phyloP scores from a whole-genome alignment of 2,797 vertebrate genomes.

The Hyperoplus immaculatus region DNA sequence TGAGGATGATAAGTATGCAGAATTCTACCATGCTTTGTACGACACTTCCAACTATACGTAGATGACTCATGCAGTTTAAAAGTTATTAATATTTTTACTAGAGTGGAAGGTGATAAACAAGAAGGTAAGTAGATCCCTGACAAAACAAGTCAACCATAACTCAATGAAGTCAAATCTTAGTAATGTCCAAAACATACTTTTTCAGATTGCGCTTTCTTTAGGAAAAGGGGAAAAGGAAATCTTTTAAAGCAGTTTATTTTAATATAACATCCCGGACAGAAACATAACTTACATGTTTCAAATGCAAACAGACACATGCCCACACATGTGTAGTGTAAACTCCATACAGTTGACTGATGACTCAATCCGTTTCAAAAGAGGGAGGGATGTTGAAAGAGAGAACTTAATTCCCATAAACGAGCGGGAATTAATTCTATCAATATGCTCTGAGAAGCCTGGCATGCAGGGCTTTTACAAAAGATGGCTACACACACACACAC shows the following conservation, averaged over 20 bases:
- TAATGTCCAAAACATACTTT: conserved; percentile 18
- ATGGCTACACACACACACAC: conserved; percentile 35
- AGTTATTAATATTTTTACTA: conserved; percentile 37
- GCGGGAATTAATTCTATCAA: conserved; percentile 68
- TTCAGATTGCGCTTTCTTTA: conserved; percentile 47
- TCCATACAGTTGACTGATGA: conserved; percentile 64
- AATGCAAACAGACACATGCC: conserved; percentile 59
- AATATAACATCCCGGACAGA: conserved; percentile 37
- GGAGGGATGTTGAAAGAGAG: conserved; percentile 44
- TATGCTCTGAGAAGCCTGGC: conserved; percentile 64
- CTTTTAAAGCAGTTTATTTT: conserved; percentile 13
- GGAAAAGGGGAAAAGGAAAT: conserved; percentile 7
- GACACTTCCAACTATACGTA: conserved; percentile 6
- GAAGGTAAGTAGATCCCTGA: conserved; percentile 42
- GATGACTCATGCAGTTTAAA: background rate
- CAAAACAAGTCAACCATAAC: conserved; percentile 38
- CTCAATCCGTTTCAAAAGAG: conserved; percentile 68
- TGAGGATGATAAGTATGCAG: background rate
- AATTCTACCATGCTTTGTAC: background rate
- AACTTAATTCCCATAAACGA: conserved; percentile 63
- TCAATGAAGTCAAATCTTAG: conserved; percentile 24
- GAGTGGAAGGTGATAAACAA: conserved; percentile 42
- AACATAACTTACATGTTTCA: conserved; percentile 46
- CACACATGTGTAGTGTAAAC: conserved; percentile 54
- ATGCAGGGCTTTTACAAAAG: conserved; percentile 42